These are phyloP conservation scores for Atta cephalotes DNA, from an alignment of 1,140 invertebrate genomes.

Conservation along the genomic window DNA sequence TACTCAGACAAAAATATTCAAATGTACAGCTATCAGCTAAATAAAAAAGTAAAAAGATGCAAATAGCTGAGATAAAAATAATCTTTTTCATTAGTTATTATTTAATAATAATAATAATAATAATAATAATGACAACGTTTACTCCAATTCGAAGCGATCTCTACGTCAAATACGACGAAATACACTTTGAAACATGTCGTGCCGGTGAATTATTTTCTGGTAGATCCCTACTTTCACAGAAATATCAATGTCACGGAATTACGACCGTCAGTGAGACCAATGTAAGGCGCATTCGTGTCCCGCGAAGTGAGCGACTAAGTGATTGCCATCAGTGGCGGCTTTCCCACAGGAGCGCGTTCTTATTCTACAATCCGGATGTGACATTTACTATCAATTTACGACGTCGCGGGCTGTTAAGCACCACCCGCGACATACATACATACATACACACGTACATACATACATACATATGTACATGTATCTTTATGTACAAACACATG, in stretches of 20 bases:
- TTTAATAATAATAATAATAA: not conserved
- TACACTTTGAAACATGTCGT: not conserved
- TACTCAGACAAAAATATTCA: not conserved
- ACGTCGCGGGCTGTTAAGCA: constrained; percentile 81
- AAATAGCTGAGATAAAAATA: no score
- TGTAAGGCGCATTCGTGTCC: constrained; percentile 56
- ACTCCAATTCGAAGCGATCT: not conserved
- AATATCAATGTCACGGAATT: constrained; percentile 65
- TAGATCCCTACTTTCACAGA: not conserved
- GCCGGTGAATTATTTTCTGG: constrained; percentile 51
- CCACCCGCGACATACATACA: constrained; percentile 64
- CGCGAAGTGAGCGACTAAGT: constrained; percentile 62
- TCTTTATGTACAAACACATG: constrained; percentile 8
- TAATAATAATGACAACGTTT: not conserved
- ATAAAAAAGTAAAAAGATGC: not conserved
- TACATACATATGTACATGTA: not conserved
- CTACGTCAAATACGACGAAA: not conserved
- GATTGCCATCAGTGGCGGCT: constrained; percentile 65
- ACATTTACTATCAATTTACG: constrained; percentile 85
- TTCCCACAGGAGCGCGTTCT: constrained; percentile 75
- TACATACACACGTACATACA: not conserved
- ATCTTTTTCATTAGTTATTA: not conserved
- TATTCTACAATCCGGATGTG: constrained; percentile 81
- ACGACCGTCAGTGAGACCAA: constrained; percentile 54
- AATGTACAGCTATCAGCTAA: not conserved